These are phyloP conservation scores for Pheosia gnoma DNA, from an alignment of 2,888 invertebrate genomes.

Conservation along the genomic window DNA sequence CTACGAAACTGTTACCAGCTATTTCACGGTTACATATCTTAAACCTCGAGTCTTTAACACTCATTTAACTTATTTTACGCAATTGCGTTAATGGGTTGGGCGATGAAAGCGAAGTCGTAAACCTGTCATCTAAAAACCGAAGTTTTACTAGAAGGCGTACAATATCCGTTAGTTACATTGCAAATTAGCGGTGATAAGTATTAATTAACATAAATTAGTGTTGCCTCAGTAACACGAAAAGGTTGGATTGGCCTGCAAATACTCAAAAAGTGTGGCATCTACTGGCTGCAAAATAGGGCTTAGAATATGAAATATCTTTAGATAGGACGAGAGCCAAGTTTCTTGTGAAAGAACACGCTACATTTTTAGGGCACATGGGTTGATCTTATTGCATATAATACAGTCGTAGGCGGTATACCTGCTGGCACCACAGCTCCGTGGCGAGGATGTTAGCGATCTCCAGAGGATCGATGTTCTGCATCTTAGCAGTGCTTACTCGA, in stretches of 20 bases:
- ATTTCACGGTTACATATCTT: neutral
- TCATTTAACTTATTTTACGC: constrained; percentile 12
- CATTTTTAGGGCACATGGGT: constrained; percentile 10
- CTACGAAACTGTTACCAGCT: neutral
- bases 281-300: neutral
- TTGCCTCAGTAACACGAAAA: constrained; percentile 12
- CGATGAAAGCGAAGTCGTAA: constrained; percentile 53
- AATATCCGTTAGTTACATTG: constrained; percentile 27
- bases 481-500: constrained; percentile 68
- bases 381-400: constrained; percentile 13
- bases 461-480: constrained; percentile 89
- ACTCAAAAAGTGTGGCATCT: neutral
- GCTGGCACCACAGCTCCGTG: constrained; percentile 93
- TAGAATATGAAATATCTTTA: constrained; percentile 13
- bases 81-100: constrained; percentile 39
- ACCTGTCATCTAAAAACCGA: constrained; percentile 51
- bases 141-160: constrained; percentile 26
- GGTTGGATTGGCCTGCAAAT: neutral
- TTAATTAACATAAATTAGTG: constrained; percentile 29
- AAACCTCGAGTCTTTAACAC: constrained; percentile 1
- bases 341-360: constrained; percentile 8
- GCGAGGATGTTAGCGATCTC: constrained; percentile 94
- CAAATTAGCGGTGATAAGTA: constrained; percentile 35
- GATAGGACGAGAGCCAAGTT: constrained; percentile 15
- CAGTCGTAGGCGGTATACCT: constrained; percentile 79